phyloP scores from a whole-genome alignment of 2,113 vertebrate genomes.

The Grantiella picta region DNA sequence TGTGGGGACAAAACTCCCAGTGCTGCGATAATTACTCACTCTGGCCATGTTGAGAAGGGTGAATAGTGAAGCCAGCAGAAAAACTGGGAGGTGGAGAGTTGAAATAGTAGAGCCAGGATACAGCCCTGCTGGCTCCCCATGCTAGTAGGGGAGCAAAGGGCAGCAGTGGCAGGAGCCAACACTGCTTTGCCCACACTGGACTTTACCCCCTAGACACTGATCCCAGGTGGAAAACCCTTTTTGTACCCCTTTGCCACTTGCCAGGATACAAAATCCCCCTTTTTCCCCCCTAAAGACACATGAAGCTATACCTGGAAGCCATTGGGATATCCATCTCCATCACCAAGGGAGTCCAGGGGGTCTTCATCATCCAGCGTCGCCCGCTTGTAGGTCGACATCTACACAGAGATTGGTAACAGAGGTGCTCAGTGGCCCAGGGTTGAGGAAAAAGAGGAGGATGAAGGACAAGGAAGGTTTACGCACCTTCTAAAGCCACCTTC shows the following conservation, averaged over 20 bases:
- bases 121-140: neutral
- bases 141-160: slow-evolving; percentile 1
- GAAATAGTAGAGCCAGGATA: neutral
- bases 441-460: neutral
- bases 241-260: neutral
- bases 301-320: slow-evolving; percentile 79
- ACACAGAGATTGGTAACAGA: slow-evolving; percentile 76
- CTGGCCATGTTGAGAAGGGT: neutral
- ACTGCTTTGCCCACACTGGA: neutral
- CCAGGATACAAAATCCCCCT: neutral
- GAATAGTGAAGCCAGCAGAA: neutral
- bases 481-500: neutral
- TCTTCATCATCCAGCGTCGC: slow-evolving; percentile 93
- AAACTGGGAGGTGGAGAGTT: neutral
- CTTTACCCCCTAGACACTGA: neutral
- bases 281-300: neutral
- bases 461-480: neutral
- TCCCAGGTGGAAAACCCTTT: neutral
- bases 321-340: slow-evolving; percentile 81
- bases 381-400: slow-evolving; percentile 95
- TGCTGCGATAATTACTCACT: neutral
- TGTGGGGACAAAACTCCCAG: neutral
- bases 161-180: neutral
- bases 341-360: slow-evolving; percentile 83
- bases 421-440: slow-evolving; percentile 75